A percentile compares a stretch with the other conserved stretches of the same genome.
Evolutionary conservation across 1,140 invertebrate species (phyloP).

Genomic region (Acromyrmex echinatior): DNA sequence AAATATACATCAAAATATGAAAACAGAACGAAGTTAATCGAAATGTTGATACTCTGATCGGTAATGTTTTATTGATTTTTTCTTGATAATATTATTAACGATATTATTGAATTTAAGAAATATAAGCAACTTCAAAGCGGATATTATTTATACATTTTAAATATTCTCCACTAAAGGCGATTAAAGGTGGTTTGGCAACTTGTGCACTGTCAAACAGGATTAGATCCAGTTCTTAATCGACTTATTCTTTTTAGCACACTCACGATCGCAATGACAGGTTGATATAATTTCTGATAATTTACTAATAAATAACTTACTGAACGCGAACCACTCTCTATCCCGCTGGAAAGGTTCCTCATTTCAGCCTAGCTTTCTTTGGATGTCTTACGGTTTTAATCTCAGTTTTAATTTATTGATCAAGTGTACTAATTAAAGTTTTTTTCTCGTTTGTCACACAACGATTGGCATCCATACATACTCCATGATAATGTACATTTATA

Average conservation of each 20-base stretch:
- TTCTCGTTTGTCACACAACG: neutral
- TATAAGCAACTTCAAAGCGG: slow-evolving; percentile 24
- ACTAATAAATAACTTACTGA: slow-evolving; percentile 54
- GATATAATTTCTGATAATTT: slow-evolving; percentile 62
- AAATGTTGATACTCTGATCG: neutral
- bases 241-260: slow-evolving; percentile 47
- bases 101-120: slow-evolving; percentile 24
- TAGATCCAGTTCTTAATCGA: slow-evolving; percentile 57
- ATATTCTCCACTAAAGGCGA: slow-evolving; percentile 42
- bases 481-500: slow-evolving; percentile 4
- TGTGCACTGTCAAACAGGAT: slow-evolving; percentile 57
- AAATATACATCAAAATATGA: neutral
- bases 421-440: slow-evolving; percentile 5
- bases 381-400: neutral
- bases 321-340: neutral
- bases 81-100: slow-evolving; percentile 2
- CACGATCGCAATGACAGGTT: slow-evolving; percentile 39
- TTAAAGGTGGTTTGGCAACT: slow-evolving; percentile 51
- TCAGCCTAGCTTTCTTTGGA: neutral
- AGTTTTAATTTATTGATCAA: neutral
- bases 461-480: neutral
- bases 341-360: slow-evolving; percentile 19
- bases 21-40: neutral
- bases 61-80: slow-evolving; percentile 25
- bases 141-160: slow-evolving; percentile 48